Evolutionary conservation across 2,888 invertebrate species (phyloP).

Genomic region (Caenorhabditis sp.): DNA sequence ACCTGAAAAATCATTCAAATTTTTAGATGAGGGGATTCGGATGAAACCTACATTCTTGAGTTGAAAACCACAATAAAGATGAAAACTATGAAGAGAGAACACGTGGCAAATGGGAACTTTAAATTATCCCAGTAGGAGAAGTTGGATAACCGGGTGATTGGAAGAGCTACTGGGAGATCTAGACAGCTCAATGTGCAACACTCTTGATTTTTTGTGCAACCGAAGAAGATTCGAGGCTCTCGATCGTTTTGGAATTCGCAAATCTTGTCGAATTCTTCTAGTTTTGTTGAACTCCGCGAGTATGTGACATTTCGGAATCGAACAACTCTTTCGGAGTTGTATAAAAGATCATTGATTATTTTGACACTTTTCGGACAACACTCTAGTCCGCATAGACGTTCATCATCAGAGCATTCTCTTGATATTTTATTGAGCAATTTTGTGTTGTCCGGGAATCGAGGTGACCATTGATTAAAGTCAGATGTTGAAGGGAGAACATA

Average conservation of each 20-base stretch:
- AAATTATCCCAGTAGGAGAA: neutral
- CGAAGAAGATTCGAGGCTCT: neutral
- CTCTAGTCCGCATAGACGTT: constrained; percentile 4
- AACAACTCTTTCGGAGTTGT: neutral
- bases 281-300: neutral
- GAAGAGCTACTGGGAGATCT: neutral
- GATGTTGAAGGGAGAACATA: neutral
- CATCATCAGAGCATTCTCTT: constrained; percentile 1
- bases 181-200: constrained; percentile 4
- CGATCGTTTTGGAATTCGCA: neutral
- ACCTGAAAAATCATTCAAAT: too few relatives aligned
- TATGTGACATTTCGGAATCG: neutral
- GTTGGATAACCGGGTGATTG: neutral
- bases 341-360: neutral
- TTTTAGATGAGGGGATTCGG: too few relatives aligned
- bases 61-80: neutral
- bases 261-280: neutral
- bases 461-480: neutral
- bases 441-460: neutral
- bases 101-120: neutral
- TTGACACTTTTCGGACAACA: neutral
- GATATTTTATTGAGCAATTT: neutral
- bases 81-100: constrained; percentile 3
- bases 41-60: neutral
- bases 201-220: neutral